phyloP scores from a whole-genome alignment of 2,888 invertebrate species.

The Poecilobothrus nobilitatus region DNA sequence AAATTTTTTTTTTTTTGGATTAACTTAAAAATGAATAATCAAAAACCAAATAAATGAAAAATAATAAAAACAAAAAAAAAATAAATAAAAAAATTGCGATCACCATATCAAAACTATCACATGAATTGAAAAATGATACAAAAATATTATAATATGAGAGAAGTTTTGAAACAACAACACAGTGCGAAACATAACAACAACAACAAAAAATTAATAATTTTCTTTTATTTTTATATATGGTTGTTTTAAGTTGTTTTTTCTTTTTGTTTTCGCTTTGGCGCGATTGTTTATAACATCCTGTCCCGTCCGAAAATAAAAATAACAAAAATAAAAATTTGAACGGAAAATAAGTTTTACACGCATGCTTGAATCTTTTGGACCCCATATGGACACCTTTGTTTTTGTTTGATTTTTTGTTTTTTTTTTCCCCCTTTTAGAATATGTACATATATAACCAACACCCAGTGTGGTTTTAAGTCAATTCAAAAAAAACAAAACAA shows the following conservation, averaged over 20 bases:
- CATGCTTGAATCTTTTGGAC: background rate
- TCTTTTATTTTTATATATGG: background rate
- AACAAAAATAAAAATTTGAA: background rate
- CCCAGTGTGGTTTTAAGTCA: background rate
- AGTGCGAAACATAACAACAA: background rate
- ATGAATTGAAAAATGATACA: background rate
- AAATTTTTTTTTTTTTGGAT: background rate
- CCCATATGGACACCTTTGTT: constrained; percentile 1
- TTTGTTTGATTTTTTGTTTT: background rate
- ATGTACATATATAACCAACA: background rate
- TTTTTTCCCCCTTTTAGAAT: background rate
- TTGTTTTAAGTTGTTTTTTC: too few species aligned
- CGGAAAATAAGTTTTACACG: constrained; percentile 6
- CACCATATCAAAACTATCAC: background rate
- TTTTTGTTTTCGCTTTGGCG: background rate
- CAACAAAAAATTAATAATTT: background rate
- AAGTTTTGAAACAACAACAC: too few species aligned
- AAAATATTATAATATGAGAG: too few species aligned
- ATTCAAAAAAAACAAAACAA: background rate
- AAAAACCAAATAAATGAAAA: background rate
- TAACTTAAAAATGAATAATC: background rate
- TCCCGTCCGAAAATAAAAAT: background rate
- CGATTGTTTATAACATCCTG: constrained; percentile 6
- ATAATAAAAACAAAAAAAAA: background rate
- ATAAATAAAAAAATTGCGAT: background rate